Percentiles rank a stretch among this genome's conserved stretches.
These are phyloP conservation scores for Macroteleia sp. DNA, from an alignment of 2,888 invertebrate genomes.

Conservation along the genomic window DNA sequence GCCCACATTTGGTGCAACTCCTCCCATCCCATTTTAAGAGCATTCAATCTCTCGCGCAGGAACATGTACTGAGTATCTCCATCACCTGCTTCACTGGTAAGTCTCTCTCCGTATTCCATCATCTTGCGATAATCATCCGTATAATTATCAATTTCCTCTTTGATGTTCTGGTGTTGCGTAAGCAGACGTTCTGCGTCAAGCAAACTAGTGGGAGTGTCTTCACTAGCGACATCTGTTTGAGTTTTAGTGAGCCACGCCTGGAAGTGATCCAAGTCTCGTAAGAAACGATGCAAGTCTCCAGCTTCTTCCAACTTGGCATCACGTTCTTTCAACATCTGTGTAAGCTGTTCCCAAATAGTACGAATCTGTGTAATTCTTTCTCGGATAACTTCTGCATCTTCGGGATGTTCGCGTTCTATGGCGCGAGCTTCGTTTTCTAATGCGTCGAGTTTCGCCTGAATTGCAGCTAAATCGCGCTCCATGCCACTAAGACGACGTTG, in stretches of 20 bases:
- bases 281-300: slow-evolving; percentile 98
- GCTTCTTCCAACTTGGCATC: slow-evolving; percentile 99
- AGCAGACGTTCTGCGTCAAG: slow-evolving; percentile 98
- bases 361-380: slow-evolving; percentile 96
- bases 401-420: slow-evolving; percentile 97
- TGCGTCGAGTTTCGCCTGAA: slow-evolving; percentile 97
- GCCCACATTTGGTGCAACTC: slow-evolving; percentile 99
- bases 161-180: slow-evolving; percentile 98
- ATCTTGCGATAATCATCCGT: slow-evolving; percentile 99
- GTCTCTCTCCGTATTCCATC: slow-evolving; percentile 99
- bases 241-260: slow-evolving; percentile 99
- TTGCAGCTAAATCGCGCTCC: slow-evolving; percentile 99
- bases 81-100: slow-evolving; percentile 91
- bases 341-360: slow-evolving; percentile 97
- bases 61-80: slow-evolving; percentile 99
- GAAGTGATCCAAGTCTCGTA: slow-evolving; percentile 99
- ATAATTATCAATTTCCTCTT: slow-evolving; percentile 99
- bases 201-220: slow-evolving; percentile 96
- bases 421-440: slow-evolving; percentile 96
- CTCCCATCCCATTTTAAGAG: slow-evolving; percentile 99
- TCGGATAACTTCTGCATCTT: slow-evolving; percentile 95
- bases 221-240: slow-evolving; percentile 99
- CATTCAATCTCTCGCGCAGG: slow-evolving; percentile 98
- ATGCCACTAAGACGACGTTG: slow-evolving; percentile 98
- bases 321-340: slow-evolving; percentile 98